Evolutionary conservation across 2,888 invertebrate species (phyloP).

Genomic region (Dryadula phaetusa): DNA sequence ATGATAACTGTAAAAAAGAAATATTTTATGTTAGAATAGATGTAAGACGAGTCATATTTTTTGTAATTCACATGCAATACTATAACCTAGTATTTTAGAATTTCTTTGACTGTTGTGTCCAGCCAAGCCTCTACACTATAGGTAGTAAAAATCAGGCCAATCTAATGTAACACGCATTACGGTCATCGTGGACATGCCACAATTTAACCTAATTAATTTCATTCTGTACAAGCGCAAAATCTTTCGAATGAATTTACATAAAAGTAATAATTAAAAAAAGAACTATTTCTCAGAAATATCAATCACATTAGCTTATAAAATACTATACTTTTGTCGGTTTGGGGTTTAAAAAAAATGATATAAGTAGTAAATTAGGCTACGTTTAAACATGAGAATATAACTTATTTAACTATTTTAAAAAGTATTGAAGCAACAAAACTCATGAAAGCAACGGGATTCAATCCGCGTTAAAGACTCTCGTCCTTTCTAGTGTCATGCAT

Average conservation of each 20-base stretch:
- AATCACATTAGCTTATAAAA: too few species aligned
- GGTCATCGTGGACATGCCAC: slow-evolving; percentile 26
- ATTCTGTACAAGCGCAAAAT: slow-evolving; percentile 14
- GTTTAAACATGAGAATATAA: too few species aligned
- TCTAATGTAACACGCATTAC: slow-evolving; percentile 39
- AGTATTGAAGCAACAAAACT: too few species aligned
- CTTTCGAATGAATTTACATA: not conserved
- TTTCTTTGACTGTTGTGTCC: slow-evolving; percentile 28
- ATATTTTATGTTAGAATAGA: not conserved
- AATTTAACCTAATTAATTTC: slow-evolving; percentile 32
- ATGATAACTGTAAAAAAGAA: slow-evolving; percentile 37
- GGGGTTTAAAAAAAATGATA: too few species aligned
- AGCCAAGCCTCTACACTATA: slow-evolving; percentile 32
- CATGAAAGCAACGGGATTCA: too few species aligned
- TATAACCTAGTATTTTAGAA: too few species aligned
- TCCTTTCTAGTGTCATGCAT: too few species aligned
- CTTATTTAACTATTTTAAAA: too few species aligned
- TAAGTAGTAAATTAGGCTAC: too few species aligned
- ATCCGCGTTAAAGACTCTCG: too few species aligned
- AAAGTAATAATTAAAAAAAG: not conserved
- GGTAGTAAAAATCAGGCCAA: slow-evolving; percentile 38
- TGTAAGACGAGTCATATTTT: not conserved
- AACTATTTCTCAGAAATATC: not conserved
- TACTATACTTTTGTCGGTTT: too few species aligned
- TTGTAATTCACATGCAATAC: too few species aligned